Percentiles rank a stretch among this genome's conserved stretches.
These are phyloP conservation scores for Peromyscus polionotus DNA, from an alignment of 2,113 vertebrate genomes.

Conservation along the genomic window DNA sequence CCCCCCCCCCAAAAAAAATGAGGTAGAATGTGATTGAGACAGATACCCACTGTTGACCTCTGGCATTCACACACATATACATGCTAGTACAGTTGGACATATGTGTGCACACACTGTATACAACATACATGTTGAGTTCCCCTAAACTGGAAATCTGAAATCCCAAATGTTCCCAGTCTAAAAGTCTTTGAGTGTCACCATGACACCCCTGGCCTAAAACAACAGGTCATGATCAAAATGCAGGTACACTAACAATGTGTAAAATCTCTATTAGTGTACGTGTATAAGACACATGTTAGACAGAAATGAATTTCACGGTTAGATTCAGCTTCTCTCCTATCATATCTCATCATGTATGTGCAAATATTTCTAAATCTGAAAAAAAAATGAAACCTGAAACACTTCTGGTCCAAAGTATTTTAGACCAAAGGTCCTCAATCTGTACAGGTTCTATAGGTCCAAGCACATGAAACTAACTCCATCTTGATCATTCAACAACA, in stretches of 20 bases:
- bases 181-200: not conserved
- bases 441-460: not conserved
- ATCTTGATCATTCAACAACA: accelerated
- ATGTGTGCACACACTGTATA: not conserved
- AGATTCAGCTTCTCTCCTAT: not conserved
- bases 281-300: too few relatives aligned
- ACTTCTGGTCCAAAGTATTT: not conserved
- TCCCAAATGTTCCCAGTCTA: not conserved
- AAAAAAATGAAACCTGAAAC: not conserved
- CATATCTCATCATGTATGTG: not conserved
- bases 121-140: not conserved
- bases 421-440: not conserved
- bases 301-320: not conserved
- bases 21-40: not conserved
- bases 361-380: not conserved
- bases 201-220: not conserved
- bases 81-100: not conserved
- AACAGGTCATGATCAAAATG: not conserved
- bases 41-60: not conserved
- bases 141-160: not conserved
- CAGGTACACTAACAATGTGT: not conserved
- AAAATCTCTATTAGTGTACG: not conserved
- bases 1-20: not conserved
- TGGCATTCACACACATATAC: not conserved
- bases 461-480: not conserved